Evolutionary conservation across 2,888 invertebrate species (phyloP), one percentile per base, ranked within the genome.

Genomic region (Dicranocentrus wangi): DNA sequence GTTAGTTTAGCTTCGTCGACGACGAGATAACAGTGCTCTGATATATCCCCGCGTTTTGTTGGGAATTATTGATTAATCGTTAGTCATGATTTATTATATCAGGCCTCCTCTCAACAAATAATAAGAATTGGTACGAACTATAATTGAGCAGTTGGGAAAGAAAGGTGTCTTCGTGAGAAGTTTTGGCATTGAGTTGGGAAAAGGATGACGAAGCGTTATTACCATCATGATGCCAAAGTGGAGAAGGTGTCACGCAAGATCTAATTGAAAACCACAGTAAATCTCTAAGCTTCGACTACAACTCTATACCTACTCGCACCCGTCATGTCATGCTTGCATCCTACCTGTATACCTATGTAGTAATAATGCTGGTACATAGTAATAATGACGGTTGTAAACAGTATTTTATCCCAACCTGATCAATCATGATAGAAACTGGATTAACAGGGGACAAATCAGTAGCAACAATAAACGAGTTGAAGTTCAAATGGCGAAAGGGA

Each of bases 81-180:
- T 65, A 47, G 55, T 78, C 78, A 78, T 78, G 78, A 78, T 78
- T 78, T 78, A 78, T 78, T 78, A 17, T 78, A 78, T 78, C 78
- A 78, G 43, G 78, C 65, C 69, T 77, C 70, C 71, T 78, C 78
- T 78, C 78, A 78, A 58, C 78, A 78, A 78, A 78, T 71, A 78
- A 71, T 78, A 63, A 78, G 63, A 71, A 78, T 55, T 65, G 65
- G 65, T 71, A 71, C 71, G 63, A 63, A 55, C 77, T 10, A 69
- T 39, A 15, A 68, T 60, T 68, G 76, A 68, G 68, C 58, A 76
- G 28, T 68, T 68, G 66, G 69, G 69, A 76, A 68, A 76, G 8
- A 51, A 75, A 75, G 76, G 76, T 69, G 77, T 63, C 53, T 69
- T 77, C 77, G 77, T 77, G 77, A 77, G 77, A 77, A 69, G 77